Base-by-base conservation (phyloP, 2,113 vertebrate genomes). In the Crotalus tigris region DNA sequence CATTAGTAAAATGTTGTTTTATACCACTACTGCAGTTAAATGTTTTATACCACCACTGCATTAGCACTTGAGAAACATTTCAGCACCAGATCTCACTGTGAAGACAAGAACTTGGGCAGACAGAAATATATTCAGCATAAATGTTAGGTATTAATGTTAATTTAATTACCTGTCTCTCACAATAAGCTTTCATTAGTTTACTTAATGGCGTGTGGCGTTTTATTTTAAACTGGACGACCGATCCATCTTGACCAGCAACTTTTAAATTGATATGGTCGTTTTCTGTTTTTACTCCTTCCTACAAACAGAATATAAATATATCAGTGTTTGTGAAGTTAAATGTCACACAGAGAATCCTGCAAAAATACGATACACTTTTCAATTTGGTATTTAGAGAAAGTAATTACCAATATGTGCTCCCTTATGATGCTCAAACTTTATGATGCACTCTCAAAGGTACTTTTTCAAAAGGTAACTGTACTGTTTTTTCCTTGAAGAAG, bases 161-260 rank as follows among this genome's bases (percentile, higher is more conserved):
- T 9, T 4, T 1, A 23, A 94, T 95, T 94, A 99, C 99, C 99
- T 99, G 98, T 96, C 98, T 98, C 98, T 99, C 98, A 92, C 99
- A 99, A 97, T 99, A 99, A 0, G 98, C 99, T 97, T 98, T 98
- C 99, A 99, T 99, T 93, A 99, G 98, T 98, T 99, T 99, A 98
- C 98, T 98, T 95, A 99, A 98, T 0, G 99, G 98, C 7, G 98
- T 98, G 97, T 99, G 99, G 94, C 99, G 98, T 97, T 99, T 99
- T 94, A 99, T 99, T 96, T 99, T 98, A 95, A 99, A 99, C 96
- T 98, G 99, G 96, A 99, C 98, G 96, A 99, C 98, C 0, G 99
- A 99, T 55, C 99, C 99, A 93, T 99, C 99, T 96, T 99, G 98
- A 17, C 98, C 99, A 0, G 98, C 98, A 95, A 99, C 99, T 95